Conservation (phyloP, 2,797 vertebrate genomes). For the Notoglanidium macrostoma region DNA sequence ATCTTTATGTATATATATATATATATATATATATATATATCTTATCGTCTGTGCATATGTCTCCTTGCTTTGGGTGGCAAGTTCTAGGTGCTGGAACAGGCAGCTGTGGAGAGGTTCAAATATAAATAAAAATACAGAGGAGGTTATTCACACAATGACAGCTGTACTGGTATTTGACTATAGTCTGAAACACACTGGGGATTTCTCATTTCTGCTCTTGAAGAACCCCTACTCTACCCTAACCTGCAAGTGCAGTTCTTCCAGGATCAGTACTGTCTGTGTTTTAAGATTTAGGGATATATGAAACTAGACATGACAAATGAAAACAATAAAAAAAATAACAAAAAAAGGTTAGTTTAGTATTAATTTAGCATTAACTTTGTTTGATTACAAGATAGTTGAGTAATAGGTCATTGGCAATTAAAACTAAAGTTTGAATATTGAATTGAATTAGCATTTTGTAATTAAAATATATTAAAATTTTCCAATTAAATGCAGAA, state of each 20-base stretch:
- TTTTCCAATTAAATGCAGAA: too few relatives aligned
- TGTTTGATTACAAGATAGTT: neutral
- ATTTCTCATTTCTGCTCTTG: neutral
- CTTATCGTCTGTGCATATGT: neutral
- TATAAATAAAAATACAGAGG: neutral
- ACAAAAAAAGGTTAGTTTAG: too few relatives aligned
- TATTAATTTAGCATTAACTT: neutral
- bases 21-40: neutral
- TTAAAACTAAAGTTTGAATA: neutral
- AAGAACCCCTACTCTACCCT: neutral
- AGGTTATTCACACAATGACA: neutral
- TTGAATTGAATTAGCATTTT: neutral
- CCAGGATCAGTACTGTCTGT: neutral
- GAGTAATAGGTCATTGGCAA: neutral
- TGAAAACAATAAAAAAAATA: too few relatives aligned
- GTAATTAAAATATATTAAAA: too few relatives aligned
- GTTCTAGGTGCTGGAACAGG: constrained; percentile 10
- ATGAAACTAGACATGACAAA: neutral
- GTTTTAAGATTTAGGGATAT: neutral
- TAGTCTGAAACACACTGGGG: too few relatives aligned
- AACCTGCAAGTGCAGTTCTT: neutral
- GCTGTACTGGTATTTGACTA: neutral
- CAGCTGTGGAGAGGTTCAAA: neutral
- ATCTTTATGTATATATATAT: too few relatives aligned
- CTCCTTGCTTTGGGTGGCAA: neutral